phyloP scores from a whole-genome alignment of 1,140 invertebrate species.

The Drosophila sechellia region DNA sequence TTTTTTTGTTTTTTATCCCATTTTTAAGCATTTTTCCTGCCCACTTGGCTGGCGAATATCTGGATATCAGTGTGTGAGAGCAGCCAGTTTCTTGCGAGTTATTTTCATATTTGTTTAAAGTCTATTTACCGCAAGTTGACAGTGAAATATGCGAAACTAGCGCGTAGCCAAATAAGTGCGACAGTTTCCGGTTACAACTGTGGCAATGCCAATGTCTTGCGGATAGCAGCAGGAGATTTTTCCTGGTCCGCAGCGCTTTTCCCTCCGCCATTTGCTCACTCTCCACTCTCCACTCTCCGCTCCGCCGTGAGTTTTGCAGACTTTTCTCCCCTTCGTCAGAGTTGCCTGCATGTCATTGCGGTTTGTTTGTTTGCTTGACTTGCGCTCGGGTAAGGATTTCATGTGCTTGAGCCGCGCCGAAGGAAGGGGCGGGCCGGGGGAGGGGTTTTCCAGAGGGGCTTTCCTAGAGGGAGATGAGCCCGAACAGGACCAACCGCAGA shows the following conservation, averaged over 20 bases:
- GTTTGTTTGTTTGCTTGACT: conserved; percentile 83
- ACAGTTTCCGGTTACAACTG: conserved; percentile 83
- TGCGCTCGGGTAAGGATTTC: conserved; percentile 80
- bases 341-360: conserved; percentile 78
- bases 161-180: conserved; percentile 82
- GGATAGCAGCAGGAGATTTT: conserved; percentile 59
- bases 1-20: conserved; percentile 36
- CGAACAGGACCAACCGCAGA: conserved; percentile 71
- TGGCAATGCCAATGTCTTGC: conserved; percentile 67
- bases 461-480: conserved; percentile 14
- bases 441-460: neutral
- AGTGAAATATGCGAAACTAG: conserved; percentile 83
- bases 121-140: conserved; percentile 83
- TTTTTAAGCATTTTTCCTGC: conserved; percentile 54
- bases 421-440: neutral
- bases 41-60: conserved; percentile 35
- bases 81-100: conserved; percentile 69
- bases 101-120: conserved; percentile 83
- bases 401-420: conserved; percentile 66
- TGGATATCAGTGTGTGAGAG: conserved; percentile 5
- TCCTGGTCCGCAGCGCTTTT: conserved; percentile 25
- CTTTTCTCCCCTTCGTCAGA: conserved; percentile 26
- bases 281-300: neutral
- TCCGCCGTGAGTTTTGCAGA: conserved; percentile 7
- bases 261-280: too few relatives aligned